A percentile compares a stretch with the other conserved stretches of the same genome.
Conservation (phyloP, 1,140 invertebrate genomes). For the Lutraria rhynchaena region DNA sequence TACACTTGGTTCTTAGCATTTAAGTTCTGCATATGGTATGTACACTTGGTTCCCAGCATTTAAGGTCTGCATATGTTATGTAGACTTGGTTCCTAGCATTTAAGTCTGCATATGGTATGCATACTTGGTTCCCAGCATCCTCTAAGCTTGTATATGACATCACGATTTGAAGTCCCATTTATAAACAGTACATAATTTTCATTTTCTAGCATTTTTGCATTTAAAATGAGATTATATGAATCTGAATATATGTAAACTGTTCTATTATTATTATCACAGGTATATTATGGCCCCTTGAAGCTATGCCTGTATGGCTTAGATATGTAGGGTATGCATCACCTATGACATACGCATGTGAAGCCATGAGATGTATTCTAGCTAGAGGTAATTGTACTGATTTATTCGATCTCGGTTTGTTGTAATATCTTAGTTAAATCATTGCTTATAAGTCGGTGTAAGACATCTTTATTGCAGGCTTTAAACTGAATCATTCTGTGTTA, state of each 20-base stretch:
- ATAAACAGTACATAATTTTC: not conserved
- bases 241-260: not conserved
- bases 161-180: not conserved
- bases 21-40: no score
- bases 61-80: no score
- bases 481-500: no score
- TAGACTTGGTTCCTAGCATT: no score
- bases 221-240: not conserved
- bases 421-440: no score
- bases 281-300: constrained; percentile 95
- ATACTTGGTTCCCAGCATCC: no score
- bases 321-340: constrained; percentile 93
- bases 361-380: constrained; percentile 93
- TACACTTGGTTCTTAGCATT: no score
- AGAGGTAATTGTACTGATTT: constrained; percentile 85
- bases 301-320: constrained; percentile 93
- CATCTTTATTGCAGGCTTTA: no score
- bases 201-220: not conserved
- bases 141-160: no score
- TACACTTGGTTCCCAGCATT: no score
- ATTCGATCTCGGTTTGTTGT: not conserved
- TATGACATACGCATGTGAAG: constrained; percentile 94
- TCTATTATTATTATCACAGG: constrained; percentile 86
- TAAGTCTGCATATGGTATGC: no score
- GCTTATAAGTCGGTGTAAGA: no score